phyloP scores from a whole-genome alignment of 92 coral and sea anemone genomes.

The Umimayanthus kanabou region DNA sequence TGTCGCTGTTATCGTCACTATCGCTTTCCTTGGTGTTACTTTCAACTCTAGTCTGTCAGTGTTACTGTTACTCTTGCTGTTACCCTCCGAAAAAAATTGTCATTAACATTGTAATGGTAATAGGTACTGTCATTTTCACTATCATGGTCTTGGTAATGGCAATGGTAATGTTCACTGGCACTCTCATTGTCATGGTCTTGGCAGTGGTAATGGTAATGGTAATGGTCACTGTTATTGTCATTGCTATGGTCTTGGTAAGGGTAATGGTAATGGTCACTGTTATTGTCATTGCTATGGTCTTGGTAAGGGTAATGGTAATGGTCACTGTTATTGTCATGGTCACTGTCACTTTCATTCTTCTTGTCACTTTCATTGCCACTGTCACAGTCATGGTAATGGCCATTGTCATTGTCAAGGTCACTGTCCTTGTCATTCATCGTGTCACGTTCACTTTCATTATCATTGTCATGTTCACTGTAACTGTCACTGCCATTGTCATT shows the following conservation, averaged over 20 bases:
- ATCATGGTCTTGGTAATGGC: not conserved
- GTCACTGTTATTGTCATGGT: not conserved
- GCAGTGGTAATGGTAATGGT: too few relatives aligned
- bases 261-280: not conserved
- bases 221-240: not conserved
- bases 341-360: not conserved
- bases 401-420: not conserved
- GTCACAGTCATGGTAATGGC: not conserved
- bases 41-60: too few relatives aligned
- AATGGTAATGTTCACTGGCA: not conserved
- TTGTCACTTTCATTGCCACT: not conserved
- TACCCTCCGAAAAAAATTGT: too few relatives aligned
- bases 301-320: not conserved
- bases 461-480: too few relatives aligned
- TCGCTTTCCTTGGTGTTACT: too few relatives aligned
- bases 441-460: not conserved
- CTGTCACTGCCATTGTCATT: not conserved
- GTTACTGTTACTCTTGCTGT: too few relatives aligned
- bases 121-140: not conserved
- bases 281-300: not conserved
- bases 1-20: too few relatives aligned
- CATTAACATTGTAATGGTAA: too few relatives aligned
- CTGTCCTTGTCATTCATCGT: not conserved
- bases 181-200: not conserved
- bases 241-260: not conserved